Base-by-base conservation (phyloP, 2,113 vertebrate genomes). In the Orycteropus afer region DNA sequence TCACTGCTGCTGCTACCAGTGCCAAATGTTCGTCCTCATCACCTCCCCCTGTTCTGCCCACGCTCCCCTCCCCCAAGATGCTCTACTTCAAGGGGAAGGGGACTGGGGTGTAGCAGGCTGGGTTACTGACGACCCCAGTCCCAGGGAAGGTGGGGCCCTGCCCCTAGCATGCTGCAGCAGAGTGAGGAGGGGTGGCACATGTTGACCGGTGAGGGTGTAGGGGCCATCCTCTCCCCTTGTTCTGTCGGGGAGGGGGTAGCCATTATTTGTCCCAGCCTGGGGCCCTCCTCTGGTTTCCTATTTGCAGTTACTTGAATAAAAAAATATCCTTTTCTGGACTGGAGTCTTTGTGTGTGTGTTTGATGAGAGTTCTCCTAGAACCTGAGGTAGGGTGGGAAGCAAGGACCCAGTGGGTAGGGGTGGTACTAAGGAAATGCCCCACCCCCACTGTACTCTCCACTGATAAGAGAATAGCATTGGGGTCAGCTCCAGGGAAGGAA, bases 231-330 rank as follows among this genome's bases (percentile, higher is more conserved):
- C 74, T 90, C 69, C 84, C 93, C 94, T 27, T 47, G 42, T 94
- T 94, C 91, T 83, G 53, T 76, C 0, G 65, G 92, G 88, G 93
- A 96, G 85, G 69, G 86, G 86, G 11, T 18, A 87, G 96, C 81
- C 91, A 22, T 90, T 34, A 34, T 89, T 87, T 93, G 95, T 93
- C 88, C 86, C 95, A 86, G 93, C 92, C 94, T 91, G 90, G 86
- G 91, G 92, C 89, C 89, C 97, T 97, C 96, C 97, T 97, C 97
- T 97, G 97, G 97, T 95, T 98, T 98, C 98, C 98, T 98, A 98
- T 97, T 98, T 98, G 98, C 98, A 98, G 98, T 98, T 98, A 98
- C 98, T 98, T 99, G 98, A 99, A 99, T 99, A 98, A 98, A 97
- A 98, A 97, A 90, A 97, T 98, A 97, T 98, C 98, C 96, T 98